Evolutionary conservation across 2,113 vertebrate species (phyloP).

Genomic region (Miniopterus natalensis): DNA sequence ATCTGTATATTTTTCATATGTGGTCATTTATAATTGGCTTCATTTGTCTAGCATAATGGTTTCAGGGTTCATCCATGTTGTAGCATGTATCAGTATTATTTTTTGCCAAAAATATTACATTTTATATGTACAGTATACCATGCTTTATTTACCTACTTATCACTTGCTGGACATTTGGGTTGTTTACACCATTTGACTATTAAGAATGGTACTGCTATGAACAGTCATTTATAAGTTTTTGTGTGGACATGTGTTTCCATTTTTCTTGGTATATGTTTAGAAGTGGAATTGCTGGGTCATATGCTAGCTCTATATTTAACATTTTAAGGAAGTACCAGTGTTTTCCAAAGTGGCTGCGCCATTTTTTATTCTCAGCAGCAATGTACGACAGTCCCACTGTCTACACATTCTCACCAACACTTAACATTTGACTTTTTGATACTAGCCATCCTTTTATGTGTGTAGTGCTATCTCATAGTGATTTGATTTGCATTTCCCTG

Average conservation of each 20-base stretch:
- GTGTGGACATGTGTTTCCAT: neutral
- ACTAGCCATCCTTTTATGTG: neutral
- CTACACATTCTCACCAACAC: neutral
- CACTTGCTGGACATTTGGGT: neutral
- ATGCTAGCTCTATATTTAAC: neutral
- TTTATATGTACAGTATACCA: neutral
- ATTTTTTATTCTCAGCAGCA: neutral
- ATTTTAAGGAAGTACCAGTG: neutral
- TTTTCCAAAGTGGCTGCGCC: neutral
- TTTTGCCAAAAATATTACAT: neutral
- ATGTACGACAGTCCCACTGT: neutral
- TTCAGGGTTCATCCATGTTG: neutral
- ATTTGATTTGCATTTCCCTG: neutral
- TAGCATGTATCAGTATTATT: neutral
- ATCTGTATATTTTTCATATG: neutral
- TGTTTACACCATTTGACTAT: neutral
- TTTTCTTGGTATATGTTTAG: neutral
- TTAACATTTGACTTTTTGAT: neutral
- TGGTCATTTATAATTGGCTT: neutral
- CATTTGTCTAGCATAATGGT: neutral
- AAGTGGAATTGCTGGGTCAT: neutral
- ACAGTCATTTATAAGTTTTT: conserved; percentile 25
- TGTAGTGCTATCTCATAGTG: neutral
- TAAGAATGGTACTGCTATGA: neutral
- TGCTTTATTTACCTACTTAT: neutral